Base-by-base conservation (phyloP, 2,113 vertebrate genomes). In the Macquaria ambigua region DNA sequence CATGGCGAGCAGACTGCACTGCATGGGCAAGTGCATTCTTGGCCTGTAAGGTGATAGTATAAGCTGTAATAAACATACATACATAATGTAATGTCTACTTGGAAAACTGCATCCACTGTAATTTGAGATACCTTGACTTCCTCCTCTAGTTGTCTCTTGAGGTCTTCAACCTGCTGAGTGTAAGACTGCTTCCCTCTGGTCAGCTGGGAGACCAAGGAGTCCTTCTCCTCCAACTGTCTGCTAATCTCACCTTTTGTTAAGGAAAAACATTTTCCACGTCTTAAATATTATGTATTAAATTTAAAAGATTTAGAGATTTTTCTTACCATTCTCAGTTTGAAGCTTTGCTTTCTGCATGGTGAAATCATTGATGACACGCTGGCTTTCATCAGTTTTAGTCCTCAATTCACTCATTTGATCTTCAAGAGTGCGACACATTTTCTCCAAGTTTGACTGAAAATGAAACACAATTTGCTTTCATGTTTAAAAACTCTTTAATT, bases 391-490 rank as follows among this genome's bases (percentile, higher is more conserved):
- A 0, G 92, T 82, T 83, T 97, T 97, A 25, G 94, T 89, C n/a
- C 95, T 93, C 67, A 96, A 95, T 87, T 98, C 97, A 5, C 83
- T 96, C 92, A 95, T 93, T 82, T 98, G 97, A 81, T 98, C 97
- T 74, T 98, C 97, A 69, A 97, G 88, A 3, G 95, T 95, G 25
- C 97, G 93, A 76, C 95, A 97, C 92, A 97, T 93, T 90, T 98
- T 98, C 90, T 98, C 97, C 88, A 96, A 48, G 46, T 48, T 48
- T 48, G 46, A 48, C 46, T 48, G 14, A 50, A 50, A 50, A 15
- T 50, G 18, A 50, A 6, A 50, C 1, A 50, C 48, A 50, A 50
- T 50, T 18, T 50, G 58, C n/a, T 58, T 25, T 55, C 11, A 7
- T 59, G 11, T 59, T 28, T 15, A 58, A n/a, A 28, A 58, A 58